A percentile compares a stretch with the other conserved stretches of the same genome.
phyloP scores from a whole-genome alignment of 2,113 vertebrate species.

The Cranoglanis bouderius region DNA sequence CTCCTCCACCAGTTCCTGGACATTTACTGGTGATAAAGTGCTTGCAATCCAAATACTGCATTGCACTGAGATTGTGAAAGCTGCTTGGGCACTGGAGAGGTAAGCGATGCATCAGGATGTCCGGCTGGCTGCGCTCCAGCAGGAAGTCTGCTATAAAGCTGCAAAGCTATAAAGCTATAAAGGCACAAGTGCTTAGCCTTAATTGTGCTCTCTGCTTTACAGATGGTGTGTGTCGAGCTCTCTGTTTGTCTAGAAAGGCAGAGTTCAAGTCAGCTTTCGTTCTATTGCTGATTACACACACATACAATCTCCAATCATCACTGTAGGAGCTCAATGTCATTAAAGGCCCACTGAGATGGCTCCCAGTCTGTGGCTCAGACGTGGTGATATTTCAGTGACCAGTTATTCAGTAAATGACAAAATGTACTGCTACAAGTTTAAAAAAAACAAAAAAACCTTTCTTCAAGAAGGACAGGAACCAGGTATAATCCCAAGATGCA shows the following conservation, averaged over 20 bases:
- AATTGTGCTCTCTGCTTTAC: not conserved
- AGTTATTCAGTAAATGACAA: not conserved
- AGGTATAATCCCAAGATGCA: not conserved
- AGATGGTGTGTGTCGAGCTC: slow-evolving; percentile 5
- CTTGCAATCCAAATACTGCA: slow-evolving; percentile 21
- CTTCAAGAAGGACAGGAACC: not conserved
- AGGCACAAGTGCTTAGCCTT: not conserved
- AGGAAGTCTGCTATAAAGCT: slow-evolving; percentile 7
- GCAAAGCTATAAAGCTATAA: slow-evolving; percentile 7
- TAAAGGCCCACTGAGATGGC: not conserved
- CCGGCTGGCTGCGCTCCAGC: slow-evolving; percentile 12
- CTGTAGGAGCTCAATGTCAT: not conserved
- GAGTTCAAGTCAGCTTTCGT: not conserved
- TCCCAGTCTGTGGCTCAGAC: not conserved
- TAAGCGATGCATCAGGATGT: slow-evolving; percentile 12
- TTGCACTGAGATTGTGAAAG: slow-evolving; percentile 2
- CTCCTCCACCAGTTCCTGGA: slow-evolving; percentile 8
- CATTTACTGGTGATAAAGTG: slow-evolving; percentile 35
- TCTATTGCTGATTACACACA: not conserved
- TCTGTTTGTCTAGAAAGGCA: slow-evolving; percentile 12
- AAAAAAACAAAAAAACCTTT: not conserved
- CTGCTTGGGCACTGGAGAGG: slow-evolving; percentile 16
- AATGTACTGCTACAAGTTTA: not conserved
- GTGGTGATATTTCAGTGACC: not conserved
- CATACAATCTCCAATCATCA: not conserved